Evolutionary conservation across 2,113 vertebrate genomes (phyloP), one percentile per base, ranked within the genome.

Genomic region (Physeter macrocephalus): DNA sequence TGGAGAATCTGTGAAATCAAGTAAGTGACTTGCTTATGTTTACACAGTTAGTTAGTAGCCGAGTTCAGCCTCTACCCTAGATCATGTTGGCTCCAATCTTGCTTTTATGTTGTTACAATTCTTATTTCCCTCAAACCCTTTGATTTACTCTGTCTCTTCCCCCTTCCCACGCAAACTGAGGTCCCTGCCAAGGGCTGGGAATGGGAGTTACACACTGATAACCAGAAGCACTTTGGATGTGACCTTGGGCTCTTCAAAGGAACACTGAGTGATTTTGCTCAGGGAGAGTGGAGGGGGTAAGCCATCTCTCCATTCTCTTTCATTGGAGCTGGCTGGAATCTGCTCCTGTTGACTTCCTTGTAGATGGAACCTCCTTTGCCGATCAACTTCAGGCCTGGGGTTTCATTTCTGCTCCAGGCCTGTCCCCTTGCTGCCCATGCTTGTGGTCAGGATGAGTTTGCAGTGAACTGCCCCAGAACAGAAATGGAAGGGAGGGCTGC

Each of bases 321-420:
- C 17, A 0, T 15, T 5, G 6, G 6, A 31, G 25, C 31, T 2
- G 34, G 39, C 62, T 43, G 23, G 36, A 46, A 17, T 12, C 1
- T 2, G 21, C 3, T n/a, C 34, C 20, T 20, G 6, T 1, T 17
- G 61, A 41, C 27, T 14, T 15, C 6, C 1, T 15, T 13, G 15
- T 3, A 23, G 27, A 2, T 8, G 23, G 13, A 29, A 13, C 4
- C 18, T 49, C 36, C 18, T 94, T 25, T 31, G 10, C 36, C 39
- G 72, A 11, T 36, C 17, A 6, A 5, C 5, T 29, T 46, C 25
- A 80, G 72, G 20, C 27, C n/a, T 23, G 20, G 13, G 1, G n/a
- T 29, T 39, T 67, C 2, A 3, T 85, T 43, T 67, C n/a, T 74
- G 17, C 27, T 27, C 13, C 6, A 8, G 14, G 10, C 29, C 31